Evolutionary conservation across 2,113 vertebrate species (phyloP).

Genomic region (Dipodomys merriami): DNA sequence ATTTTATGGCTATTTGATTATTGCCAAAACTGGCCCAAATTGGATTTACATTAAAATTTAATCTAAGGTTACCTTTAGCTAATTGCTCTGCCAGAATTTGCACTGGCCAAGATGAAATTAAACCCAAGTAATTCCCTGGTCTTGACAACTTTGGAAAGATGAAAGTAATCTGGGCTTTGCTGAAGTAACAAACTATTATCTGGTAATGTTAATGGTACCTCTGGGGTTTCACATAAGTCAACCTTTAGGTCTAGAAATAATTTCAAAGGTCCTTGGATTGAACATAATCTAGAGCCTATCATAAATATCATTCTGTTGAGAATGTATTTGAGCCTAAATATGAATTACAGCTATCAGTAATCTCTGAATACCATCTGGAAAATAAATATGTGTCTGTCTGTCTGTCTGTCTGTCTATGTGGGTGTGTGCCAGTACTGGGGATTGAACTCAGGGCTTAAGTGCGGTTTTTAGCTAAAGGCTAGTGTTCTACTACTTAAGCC

Average conservation of each 20-base stretch:
- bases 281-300: neutral
- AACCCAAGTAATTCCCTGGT: constrained; percentile 5
- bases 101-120: neutral
- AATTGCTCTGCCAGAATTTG: neutral
- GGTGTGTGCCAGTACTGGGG: no score
- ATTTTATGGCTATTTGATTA: neutral
- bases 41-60: neutral
- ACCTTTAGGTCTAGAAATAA: constrained; percentile 17
- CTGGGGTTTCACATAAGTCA: neutral
- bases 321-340: constrained; percentile 3
- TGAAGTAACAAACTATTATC: neutral
- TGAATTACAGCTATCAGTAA: neutral
- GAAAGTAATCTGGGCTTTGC: neutral
- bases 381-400: neutral
- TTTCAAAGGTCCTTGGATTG: neutral
- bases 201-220: neutral
- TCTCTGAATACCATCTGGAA: neutral
- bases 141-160: constrained; percentile 2
- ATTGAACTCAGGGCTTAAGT: no score
- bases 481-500: no score
- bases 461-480: no score
- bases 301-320: neutral
- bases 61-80: constrained; percentile 21
- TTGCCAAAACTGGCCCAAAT: constrained; percentile 8
- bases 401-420: no score